Base-by-base conservation (phyloP, 2,113 vertebrate genomes). In the Scomber scombrus region DNA sequence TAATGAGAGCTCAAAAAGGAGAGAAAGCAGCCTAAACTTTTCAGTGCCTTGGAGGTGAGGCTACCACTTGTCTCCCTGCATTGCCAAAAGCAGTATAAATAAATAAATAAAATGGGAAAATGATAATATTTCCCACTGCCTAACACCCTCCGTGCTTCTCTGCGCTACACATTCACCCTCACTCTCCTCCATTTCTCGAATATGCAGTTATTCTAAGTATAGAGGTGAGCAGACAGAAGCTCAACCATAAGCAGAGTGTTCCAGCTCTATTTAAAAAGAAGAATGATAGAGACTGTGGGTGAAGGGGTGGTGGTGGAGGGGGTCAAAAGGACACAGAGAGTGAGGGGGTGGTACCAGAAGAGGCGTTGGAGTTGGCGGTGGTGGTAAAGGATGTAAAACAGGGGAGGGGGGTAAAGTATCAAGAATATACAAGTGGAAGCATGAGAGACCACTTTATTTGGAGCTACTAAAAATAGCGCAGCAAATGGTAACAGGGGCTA, bases 361-460 rank as follows among this genome's bases (percentile, higher is more conserved):
- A 92, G 82, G 80, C 40, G 15, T 69, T 62, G 57, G 71, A 84
- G 69, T 79, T 61, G 82, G 74, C 34, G 7, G 34, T 56, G 68
- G 68, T 91, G 92, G 69, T 91, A 86, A 89, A 85, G 82, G 85
- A 92, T 89, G 75, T 79, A 91, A 88, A 89, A 85, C 75, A 85
- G 85, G 45, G 71, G 64, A 71, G 67, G 75, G 73, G 70, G 67
- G 69, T 63, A 34, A 21, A 43, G 89, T 52, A 89, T 86, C 80
- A 89, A 85, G 90, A 91, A 89, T 85, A 91, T 80, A 90, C 89
- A 91, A 93, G 91, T 91, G 85, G 84, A 82, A 85, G 89, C 91
- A 92, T 56, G 86, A 88, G 89, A 96, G 95, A 95, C 94, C 86
- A 93, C 97, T 99, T 98, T 97, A 99, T 98, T 98, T 98, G 97